These are phyloP conservation scores for Trochalopteron elliotii DNA, from an alignment of 2,113 vertebrate genomes.

Conservation along the genomic window DNA sequence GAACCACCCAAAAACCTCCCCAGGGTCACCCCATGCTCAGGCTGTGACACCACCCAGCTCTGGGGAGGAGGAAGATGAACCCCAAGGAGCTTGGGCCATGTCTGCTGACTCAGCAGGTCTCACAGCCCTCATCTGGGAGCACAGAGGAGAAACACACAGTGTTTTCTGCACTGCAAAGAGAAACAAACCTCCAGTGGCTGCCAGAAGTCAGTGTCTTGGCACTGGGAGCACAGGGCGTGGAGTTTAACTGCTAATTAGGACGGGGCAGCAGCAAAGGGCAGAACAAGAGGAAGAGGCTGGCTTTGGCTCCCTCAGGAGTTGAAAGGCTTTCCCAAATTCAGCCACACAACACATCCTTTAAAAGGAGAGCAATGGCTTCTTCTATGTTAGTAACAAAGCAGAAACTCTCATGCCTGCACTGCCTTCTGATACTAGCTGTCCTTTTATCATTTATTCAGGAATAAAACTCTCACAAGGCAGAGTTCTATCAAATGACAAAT, in stretches of 20 bases:
- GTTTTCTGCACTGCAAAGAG: background rate
- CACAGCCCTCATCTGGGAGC: background rate
- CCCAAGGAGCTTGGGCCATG: background rate
- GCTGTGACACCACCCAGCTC: background rate
- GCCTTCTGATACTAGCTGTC: background rate
- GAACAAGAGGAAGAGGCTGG: background rate
- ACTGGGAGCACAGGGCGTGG: background rate
- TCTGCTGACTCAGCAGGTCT: background rate
- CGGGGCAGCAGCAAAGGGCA: background rate
- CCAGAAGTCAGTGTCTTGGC: background rate
- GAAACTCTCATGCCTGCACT: background rate
- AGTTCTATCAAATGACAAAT: conserved; percentile 45
- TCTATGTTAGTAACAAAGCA: background rate
- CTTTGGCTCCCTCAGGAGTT: background rate
- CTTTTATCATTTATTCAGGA: conserved; percentile 27
- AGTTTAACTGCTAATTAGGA: background rate
- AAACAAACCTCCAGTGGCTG: background rate
- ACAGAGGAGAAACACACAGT: background rate
- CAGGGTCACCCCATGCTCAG: background rate
- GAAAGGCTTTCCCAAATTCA: conserved; percentile 9
- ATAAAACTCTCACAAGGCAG: background rate
- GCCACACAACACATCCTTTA: background rate
- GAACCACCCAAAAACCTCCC: background rate
- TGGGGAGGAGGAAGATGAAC: background rate
- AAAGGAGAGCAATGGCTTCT: background rate